Evolutionary conservation across 2,113 vertebrate genomes (phyloP), one percentile per base, ranked within the genome.

Genomic region (Speoplatyrhinus poulsoni): DNA sequence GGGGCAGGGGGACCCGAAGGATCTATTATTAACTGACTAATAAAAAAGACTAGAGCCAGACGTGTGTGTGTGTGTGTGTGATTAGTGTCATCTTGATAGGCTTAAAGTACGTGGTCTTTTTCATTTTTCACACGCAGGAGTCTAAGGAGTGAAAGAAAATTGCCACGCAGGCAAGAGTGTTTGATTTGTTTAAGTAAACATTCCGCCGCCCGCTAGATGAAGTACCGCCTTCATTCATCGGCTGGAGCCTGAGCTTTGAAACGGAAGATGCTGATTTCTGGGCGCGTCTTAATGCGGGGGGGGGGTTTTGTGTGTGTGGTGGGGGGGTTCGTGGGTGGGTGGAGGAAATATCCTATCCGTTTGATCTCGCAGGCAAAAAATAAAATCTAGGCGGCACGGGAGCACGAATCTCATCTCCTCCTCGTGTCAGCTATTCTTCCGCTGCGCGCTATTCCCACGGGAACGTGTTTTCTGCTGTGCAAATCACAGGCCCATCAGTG

Each of bases 401-500:
- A 26, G 26, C 26, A 81, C 81, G 76, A 86, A 86, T 90, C 82
- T 82, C 86, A 73, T 84, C 80, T 85, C 49, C 17, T 2, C 6
- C 79, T 83, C 79, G 82, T 90, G 90, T 91, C 87, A 90, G 90
- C 90, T 91, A 77, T 91, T 88, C 88, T 87, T 76, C 83, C n/a
- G 8, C 73, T 17, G 73, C 4, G 62, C 60, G 75, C 70, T 86
- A 87, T 88, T 89, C 86, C 82, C 85, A 87, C 83, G 88, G 84
- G 90, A 86, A 90, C 46, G 17, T 69, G 55, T 82, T 26, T 85
- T 89, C 77, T 90, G 83, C 88, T 85, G 81, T 32, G 71, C 78
- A 56, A 88, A 90, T 89, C 88, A 85, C 73, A 85, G 81, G 71
- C 79, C 49, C 82, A 91, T 90, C 88, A 86, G 87, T 84, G 84